Percentiles rank a stretch among this genome's conserved stretches.
Conservation (phyloP, 2,797 vertebrate species). For the Rhyacichthys aspro region DNA sequence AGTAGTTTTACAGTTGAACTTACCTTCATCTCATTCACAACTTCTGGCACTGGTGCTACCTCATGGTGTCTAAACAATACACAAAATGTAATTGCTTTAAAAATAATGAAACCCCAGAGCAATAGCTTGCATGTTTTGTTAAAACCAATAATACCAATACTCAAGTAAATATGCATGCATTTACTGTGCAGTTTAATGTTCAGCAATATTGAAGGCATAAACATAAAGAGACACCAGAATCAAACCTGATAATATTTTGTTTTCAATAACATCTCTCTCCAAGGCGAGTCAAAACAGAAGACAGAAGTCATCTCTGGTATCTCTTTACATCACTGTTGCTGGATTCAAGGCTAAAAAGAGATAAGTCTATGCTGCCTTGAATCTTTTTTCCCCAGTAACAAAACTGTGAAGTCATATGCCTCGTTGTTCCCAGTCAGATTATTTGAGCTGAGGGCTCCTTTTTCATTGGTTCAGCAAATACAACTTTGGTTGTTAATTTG, state of each 20-base stretch:
- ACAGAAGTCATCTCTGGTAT: not conserved
- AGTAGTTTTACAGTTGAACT: not conserved
- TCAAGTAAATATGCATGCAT: not conserved
- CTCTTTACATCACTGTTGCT: too few relatives aligned
- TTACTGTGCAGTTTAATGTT: too few relatives aligned
- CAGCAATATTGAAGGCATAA: too few relatives aligned
- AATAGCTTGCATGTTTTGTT: too few relatives aligned
- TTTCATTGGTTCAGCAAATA: too few relatives aligned
- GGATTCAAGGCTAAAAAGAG: not conserved
- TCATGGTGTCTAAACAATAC: constrained; percentile 76
- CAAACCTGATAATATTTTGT: too few relatives aligned
- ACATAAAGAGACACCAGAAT: too few relatives aligned
- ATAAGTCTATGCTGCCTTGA: not conserved
- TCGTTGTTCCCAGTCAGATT: not conserved
- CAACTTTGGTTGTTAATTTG: too few relatives aligned
- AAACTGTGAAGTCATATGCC: not conserved
- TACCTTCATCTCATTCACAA: constrained; percentile 84
- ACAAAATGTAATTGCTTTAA: not conserved
- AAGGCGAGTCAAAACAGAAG: not conserved
- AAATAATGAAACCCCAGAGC: too few relatives aligned
- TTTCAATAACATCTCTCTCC: not conserved
- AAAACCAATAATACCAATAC: not conserved
- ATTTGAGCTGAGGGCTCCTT: too few relatives aligned
- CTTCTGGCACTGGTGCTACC: constrained; percentile 79
- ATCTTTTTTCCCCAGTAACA: not conserved